Base-by-base conservation (phyloP, 1,140 invertebrate species). In the Euwallacea similis region DNA sequence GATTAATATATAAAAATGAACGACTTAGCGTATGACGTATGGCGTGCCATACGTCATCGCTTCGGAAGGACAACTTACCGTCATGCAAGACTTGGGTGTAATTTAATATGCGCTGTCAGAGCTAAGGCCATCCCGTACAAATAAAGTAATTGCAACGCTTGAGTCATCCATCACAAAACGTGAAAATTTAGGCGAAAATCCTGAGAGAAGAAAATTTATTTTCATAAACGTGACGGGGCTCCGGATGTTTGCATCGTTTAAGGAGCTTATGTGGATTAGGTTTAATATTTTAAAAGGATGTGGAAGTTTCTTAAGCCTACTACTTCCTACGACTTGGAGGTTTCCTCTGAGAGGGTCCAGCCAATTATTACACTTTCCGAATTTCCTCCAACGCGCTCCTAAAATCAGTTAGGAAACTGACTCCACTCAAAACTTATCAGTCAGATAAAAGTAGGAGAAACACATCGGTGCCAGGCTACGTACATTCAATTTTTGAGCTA, bases 191-290 rank as follows among this genome's bases (percentile, higher is more conserved):
- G 61, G 61, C 61, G 15, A 41, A 63, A 63, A 63, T 42, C 42
- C 61, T 41, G 21, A 33, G 61, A 63, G 61, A 63, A 63, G 61
- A 63, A 63, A 63, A 63, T 63, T 63, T 63, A 63, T 63, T 63
- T 63, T 63, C 61, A 63, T 63, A 63, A 63, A 63, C 61, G 42
- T 46, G 21, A 42, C 21, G 33, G 59, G 63, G 43, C 61, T 47
- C 63, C 63, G 63, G 63, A 65, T 65, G 63, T 65, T 65, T 65
- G 63, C 63, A 65, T 65, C 63, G 21, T 65, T 65, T 65, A 65
- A 65, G 63, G 47, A 42, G 63, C 50, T 65, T 55, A 54, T 55
- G 47, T 13, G 63, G 63, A 65, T 64, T 64, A 64, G 43, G 44
- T 64, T 64, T 47, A 64, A 64, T 64, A 64, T 50, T 64, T 64